These are phyloP conservation scores for Bombus picipes DNA, from an alignment of 1,140 invertebrate species.

Conservation along the genomic window DNA sequence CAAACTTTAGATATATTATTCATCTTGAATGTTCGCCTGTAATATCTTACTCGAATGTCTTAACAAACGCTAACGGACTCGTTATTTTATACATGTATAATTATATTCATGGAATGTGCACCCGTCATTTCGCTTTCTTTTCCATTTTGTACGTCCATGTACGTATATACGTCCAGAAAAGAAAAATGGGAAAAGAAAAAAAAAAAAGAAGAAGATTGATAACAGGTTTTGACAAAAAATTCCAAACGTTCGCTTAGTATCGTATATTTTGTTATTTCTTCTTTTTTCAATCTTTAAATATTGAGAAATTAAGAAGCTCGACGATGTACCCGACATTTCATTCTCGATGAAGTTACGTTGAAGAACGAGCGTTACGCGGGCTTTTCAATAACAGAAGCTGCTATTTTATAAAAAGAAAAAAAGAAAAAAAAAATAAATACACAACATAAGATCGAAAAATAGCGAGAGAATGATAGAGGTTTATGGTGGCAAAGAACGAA, in stretches of 20 bases:
- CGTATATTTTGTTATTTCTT: no score
- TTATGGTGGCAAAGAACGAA: constrained; percentile 11
- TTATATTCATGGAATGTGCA: constrained; percentile 74
- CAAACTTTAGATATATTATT: constrained; percentile 68
- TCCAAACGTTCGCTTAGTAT: not conserved
- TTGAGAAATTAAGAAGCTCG: not conserved
- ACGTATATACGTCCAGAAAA: not conserved
- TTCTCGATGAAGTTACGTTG: not conserved
- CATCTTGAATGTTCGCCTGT: constrained; percentile 58
- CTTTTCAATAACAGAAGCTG: constrained; percentile 32
- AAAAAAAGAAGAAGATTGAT: not conserved
- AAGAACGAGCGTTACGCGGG: constrained; percentile 42
- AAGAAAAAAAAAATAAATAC: constrained; percentile 50
- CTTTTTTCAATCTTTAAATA: not conserved
- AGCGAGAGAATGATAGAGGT: constrained; percentile 16
- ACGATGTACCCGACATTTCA: not conserved
- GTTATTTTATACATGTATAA: constrained; percentile 62
- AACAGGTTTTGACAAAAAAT: not conserved
- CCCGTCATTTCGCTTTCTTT: constrained; percentile 58
- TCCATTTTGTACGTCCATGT: not conserved
- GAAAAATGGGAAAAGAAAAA: no score
- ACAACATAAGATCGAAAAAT: constrained; percentile 35
- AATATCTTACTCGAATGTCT: constrained; percentile 63
- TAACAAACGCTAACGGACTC: constrained; percentile 76
- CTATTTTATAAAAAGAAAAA: constrained; percentile 34